Conservation (phyloP, 1,140 invertebrate species). For the Charaxes varanes region DNA sequence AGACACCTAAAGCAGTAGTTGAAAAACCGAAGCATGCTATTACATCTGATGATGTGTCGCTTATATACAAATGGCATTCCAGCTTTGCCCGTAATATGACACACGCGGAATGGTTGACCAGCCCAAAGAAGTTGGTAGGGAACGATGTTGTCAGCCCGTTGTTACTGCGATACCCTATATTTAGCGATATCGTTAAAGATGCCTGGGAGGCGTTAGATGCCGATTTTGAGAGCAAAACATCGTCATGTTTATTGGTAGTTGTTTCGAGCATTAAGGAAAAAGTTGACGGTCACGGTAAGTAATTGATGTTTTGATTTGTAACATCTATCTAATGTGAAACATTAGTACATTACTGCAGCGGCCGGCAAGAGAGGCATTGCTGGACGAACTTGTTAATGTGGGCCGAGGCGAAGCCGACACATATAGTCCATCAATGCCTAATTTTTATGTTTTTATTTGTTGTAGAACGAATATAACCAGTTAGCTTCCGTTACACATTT, state of each 20-base stretch:
- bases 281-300: constrained; percentile 61
- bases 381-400: no score
- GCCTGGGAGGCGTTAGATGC: constrained; percentile 68
- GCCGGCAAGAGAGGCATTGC: no score
- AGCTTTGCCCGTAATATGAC: constrained; percentile 75
- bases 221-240: constrained; percentile 68
- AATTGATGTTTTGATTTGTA: no score
- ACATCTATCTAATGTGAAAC: no score
- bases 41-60: constrained; percentile 75
- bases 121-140: constrained; percentile 39
- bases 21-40: constrained; percentile 56
- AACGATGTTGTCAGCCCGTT: constrained; percentile 75
- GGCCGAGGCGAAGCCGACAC: no score
- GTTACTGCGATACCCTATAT: constrained; percentile 76
- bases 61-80: constrained; percentile 77
- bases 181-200: constrained; percentile 71
- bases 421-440: no score
- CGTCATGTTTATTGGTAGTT: constrained; percentile 74
- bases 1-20: constrained; percentile 30
- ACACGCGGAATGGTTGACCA: constrained; percentile 75
- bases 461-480: no score
- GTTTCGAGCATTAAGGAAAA: constrained; percentile 53
- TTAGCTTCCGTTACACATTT: no score
- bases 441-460: no score
- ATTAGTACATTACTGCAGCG: no score